Percentiles rank a stretch among this genome's conserved stretches.
Evolutionary conservation across 2,888 invertebrate genomes (phyloP).

Genomic region (Cheilosia scutellata): DNA sequence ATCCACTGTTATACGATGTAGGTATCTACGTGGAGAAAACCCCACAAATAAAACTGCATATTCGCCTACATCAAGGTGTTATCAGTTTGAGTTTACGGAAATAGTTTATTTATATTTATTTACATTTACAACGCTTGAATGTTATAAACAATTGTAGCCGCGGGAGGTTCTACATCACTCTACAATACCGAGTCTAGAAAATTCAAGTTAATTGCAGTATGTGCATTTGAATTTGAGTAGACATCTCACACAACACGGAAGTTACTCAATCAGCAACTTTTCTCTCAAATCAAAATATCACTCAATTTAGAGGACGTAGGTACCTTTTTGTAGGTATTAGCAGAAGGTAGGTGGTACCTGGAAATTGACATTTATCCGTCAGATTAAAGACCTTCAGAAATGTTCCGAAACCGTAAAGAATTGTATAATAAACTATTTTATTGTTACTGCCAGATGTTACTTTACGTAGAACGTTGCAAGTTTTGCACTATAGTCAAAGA

Average conservation of each 20-base stretch:
- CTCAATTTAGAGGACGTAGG: neutral
- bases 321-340: no score
- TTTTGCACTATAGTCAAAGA: neutral
- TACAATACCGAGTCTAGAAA: neutral
- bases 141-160: neutral
- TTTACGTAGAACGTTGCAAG: no score
- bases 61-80: neutral
- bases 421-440: neutral
- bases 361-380: conserved; percentile 14
- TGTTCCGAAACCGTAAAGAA: neutral
- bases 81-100: neutral
- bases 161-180: neutral
- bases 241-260: neutral
- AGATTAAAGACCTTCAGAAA: conserved; percentile 1
- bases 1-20: neutral
- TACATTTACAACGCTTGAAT: neutral
- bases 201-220: neutral
- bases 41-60: neutral
- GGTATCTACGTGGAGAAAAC: no score
- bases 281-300: conserved; percentile 1
- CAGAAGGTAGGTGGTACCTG: no score
- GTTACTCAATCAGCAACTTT: neutral
- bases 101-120: conserved; percentile 6
- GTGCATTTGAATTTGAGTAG: neutral
- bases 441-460: conserved; percentile 13